A percentile compares a stretch with the other conserved stretches of the same genome.
These are phyloP conservation scores for Sylvilagus bachmani DNA, from an alignment of 2,113 vertebrate species.

Conservation along the genomic window DNA sequence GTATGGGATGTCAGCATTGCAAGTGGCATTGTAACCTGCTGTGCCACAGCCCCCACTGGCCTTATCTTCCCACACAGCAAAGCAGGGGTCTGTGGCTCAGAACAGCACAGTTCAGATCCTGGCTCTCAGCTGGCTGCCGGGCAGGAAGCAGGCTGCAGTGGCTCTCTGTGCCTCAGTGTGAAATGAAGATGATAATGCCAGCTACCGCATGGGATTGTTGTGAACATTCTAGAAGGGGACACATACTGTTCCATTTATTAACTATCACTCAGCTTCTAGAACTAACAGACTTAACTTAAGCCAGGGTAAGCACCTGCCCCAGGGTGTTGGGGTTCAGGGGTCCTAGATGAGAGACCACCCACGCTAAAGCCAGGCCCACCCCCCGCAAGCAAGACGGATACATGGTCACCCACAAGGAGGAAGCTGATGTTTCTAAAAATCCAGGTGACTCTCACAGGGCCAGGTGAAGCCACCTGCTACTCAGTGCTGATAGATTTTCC, in stretches of 20 bases:
- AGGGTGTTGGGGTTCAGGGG: neutral
- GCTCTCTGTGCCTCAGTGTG: neutral
- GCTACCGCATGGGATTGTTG: neutral
- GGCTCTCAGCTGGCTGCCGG: too few species aligned
- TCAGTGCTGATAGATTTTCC: constrained; percentile 22
- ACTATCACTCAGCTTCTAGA: neutral
- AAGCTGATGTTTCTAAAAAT: neutral
- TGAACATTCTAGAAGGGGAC: neutral
- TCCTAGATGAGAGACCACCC: neutral
- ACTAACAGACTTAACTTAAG: neutral
- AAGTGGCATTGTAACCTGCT: too few species aligned
- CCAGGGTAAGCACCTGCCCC: neutral
- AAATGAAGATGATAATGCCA: neutral
- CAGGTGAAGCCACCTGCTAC: neutral
- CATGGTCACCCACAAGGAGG: neutral
- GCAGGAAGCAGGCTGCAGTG: accelerated
- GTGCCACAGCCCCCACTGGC: too few species aligned
- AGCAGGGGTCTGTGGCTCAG: neutral
- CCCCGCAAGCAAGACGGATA: neutral
- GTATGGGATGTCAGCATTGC: too few species aligned
- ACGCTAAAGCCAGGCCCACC: neutral
- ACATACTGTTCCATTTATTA: neutral
- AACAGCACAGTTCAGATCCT: neutral
- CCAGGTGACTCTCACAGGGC: neutral
- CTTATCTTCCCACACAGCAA: too few species aligned